Percentiles rank a stretch among this genome's conserved stretches.
Conservation (phyloP, 1,140 invertebrate genomes). For the Drosophila biarmipes region DNA sequence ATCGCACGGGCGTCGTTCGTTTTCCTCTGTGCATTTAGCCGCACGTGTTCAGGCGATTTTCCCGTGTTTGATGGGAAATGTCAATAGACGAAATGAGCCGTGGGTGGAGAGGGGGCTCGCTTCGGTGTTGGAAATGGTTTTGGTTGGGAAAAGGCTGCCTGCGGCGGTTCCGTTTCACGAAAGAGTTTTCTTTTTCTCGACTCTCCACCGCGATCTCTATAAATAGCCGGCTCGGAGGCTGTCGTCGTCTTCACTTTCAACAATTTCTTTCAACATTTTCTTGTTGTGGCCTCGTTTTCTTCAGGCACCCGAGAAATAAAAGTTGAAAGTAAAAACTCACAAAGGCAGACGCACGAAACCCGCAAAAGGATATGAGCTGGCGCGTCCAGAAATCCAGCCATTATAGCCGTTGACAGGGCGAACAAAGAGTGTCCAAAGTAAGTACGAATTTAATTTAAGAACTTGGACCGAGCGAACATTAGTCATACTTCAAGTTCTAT, state of each 20-base stretch:
- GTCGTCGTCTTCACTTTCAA: slow-evolving; percentile 47
- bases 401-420: neutral
- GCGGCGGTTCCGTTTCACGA: slow-evolving; percentile 51
- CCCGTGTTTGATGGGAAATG: slow-evolving; percentile 27
- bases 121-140: too few relatives aligned
- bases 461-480: slow-evolving; percentile 38
- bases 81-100: slow-evolving; percentile 30
- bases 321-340: slow-evolving; percentile 25
- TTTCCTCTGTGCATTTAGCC: slow-evolving; percentile 27
- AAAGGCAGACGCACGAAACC: slow-evolving; percentile 5
- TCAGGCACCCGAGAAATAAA: slow-evolving; percentile 18
- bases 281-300: slow-evolving; percentile 54
- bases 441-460: slow-evolving; percentile 13
- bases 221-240: slow-evolving; percentile 46
- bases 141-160: slow-evolving; percentile 5
- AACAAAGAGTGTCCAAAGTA: neutral
- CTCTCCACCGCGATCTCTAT: slow-evolving; percentile 41
- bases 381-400: slow-evolving; percentile 2
- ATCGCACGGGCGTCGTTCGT: slow-evolving; percentile 6
- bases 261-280: slow-evolving; percentile 52
- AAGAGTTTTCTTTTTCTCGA: slow-evolving; percentile 44
- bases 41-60: slow-evolving; percentile 35
- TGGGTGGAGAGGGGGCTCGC: neutral
- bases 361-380: slow-evolving; percentile 2
- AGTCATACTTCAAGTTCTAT: slow-evolving; percentile 52